Evolutionary conservation across 2,113 vertebrate species (phyloP).

Genomic region (Leptobrachium leishanense): DNA sequence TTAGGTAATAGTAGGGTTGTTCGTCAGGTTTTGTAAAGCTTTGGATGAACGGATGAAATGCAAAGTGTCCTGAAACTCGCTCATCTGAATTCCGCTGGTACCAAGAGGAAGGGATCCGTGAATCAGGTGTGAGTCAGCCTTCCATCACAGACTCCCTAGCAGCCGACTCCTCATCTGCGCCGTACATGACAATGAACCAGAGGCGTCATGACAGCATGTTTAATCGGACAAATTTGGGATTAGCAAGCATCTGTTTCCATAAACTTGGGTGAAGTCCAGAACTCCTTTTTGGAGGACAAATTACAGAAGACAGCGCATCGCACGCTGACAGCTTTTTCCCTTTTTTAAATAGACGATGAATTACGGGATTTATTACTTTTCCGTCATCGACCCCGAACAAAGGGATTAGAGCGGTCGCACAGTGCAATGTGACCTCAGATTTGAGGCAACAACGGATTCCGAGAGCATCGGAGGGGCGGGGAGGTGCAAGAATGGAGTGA

Average conservation of each 20-base stretch:
- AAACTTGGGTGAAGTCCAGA: slow-evolving; percentile 11
- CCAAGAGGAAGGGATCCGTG: not conserved
- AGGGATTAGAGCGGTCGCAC: too few relatives aligned
- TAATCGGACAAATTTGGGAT: slow-evolving; percentile 39
- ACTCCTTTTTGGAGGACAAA: not conserved
- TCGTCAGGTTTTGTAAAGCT: not conserved
- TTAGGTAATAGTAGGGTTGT: too few relatives aligned
- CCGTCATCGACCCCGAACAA: not conserved
- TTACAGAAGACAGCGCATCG: not conserved
- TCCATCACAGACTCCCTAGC: slow-evolving; percentile 11
- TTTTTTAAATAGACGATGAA: not conserved
- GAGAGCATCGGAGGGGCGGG: too few relatives aligned
- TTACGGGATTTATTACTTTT: not conserved
- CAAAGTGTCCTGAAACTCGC: not conserved
- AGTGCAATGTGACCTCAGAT: too few relatives aligned
- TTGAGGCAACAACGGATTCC: too few relatives aligned
- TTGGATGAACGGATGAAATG: not conserved
- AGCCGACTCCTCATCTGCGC: slow-evolving; percentile 23
- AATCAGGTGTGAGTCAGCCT: slow-evolving; percentile 36
- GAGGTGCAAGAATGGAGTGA: not conserved
- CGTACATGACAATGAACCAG: slow-evolving; percentile 3
- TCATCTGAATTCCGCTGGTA: slow-evolving; percentile 2
- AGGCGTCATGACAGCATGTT: slow-evolving; percentile 15
- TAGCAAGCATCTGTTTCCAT: slow-evolving; percentile 35
- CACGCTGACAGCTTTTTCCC: not conserved